phyloP scores from a whole-genome alignment of 2,797 vertebrate species.

The Smutsia temminckii region DNA sequence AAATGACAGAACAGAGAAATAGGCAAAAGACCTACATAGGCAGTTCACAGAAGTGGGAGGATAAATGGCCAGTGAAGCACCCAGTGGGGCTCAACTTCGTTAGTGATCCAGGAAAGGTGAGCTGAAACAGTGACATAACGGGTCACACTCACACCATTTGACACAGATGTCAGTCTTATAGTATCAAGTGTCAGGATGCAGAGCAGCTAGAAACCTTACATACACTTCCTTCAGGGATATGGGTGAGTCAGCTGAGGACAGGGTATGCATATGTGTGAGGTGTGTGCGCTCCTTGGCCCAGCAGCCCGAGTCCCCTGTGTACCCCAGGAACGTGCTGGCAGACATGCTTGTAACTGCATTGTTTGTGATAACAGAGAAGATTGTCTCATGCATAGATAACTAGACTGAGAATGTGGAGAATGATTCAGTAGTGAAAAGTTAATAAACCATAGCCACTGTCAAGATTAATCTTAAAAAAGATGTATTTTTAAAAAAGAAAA shows the following conservation, averaged over 20 bases:
- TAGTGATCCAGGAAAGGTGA: background rate
- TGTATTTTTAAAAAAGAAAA: background rate
- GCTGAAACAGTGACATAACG: fast-evolving
- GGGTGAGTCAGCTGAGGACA: background rate
- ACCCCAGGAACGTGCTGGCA: no score
- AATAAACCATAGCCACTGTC: background rate
- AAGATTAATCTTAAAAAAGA: background rate
- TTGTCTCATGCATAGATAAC: fast-evolving
- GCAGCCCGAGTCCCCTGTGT: background rate
- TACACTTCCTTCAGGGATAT: fast-evolving
- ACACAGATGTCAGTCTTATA: background rate
- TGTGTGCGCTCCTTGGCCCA: fast-evolving
- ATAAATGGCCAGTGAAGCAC: no score
- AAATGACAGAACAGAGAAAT: no score
- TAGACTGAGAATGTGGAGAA: fast-evolving
- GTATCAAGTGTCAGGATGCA: fast-evolving
- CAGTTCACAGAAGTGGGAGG: background rate
- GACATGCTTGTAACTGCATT: no score
- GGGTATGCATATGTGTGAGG: no score
- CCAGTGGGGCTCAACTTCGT: background rate
- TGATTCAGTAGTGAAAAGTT: background rate
- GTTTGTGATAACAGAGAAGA: fast-evolving
- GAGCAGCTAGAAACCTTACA: background rate
- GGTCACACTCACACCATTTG: no score
- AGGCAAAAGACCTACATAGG: background rate